A percentile compares a stretch with the other conserved stretches of the same genome.
Evolutionary conservation across 2,797 vertebrate species (phyloP).

Genomic region (Gymnoscopelus microlampas): DNA sequence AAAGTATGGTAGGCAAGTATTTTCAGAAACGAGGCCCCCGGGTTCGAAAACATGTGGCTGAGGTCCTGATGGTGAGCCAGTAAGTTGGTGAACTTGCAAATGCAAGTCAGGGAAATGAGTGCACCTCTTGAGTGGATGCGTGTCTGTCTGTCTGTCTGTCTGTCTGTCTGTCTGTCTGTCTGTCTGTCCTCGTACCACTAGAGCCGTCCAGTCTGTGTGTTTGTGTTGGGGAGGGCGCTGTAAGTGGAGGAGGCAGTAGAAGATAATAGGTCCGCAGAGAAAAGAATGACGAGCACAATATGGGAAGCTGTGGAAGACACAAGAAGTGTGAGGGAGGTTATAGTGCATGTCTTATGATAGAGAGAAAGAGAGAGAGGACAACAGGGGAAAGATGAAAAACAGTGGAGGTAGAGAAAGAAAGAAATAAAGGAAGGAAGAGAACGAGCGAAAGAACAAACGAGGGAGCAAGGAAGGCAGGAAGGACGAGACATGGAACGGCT

Average conservation of each 20-base stretch:
- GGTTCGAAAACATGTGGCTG: too few relatives aligned
- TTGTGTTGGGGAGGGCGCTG: slow-evolving; percentile 25
- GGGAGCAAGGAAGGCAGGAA: too few relatives aligned
- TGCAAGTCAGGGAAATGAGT: too few relatives aligned
- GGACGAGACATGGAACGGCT: too few relatives aligned
- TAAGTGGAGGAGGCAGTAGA: slow-evolving; percentile 23
- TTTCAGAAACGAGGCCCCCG: too few relatives aligned
- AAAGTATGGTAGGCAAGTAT: too few relatives aligned
- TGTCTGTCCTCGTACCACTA: slow-evolving; percentile 52
- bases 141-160: neutral
- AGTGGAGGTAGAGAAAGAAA: neutral
- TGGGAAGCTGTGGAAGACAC: too few relatives aligned
- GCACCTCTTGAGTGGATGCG: too few relatives aligned
- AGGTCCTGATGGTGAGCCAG: too few relatives aligned
- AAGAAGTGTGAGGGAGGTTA: too few relatives aligned
- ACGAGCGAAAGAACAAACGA: too few relatives aligned
- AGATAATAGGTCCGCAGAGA: slow-evolving; percentile 68
- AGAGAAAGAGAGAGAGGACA: neutral
- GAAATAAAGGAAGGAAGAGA: slow-evolving; percentile 11
- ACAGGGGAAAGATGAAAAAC: neutral
- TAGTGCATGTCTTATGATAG: neutral
- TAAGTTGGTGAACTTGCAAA: too few relatives aligned
- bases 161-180: slow-evolving; percentile 5
- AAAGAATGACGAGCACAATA: slow-evolving; percentile 5
- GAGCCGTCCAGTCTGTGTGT: slow-evolving; percentile 48